Base-by-base conservation (phyloP, 92 coral and sea anemone genomes). In the Phenganax stokvisi region DNA sequence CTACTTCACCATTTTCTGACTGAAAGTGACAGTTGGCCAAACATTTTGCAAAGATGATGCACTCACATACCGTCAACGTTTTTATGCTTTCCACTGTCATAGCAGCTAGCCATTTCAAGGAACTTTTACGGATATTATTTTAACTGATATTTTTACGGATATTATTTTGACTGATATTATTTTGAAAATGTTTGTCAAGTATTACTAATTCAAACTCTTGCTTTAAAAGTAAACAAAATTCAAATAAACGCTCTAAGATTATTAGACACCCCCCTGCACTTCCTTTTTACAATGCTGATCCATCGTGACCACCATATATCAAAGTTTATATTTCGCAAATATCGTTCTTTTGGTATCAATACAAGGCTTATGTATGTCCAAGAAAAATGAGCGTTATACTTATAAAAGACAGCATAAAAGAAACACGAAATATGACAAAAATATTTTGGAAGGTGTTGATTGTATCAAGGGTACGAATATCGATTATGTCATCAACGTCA, bases 331-430 rank as follows among this genome's bases (percentile, higher is more conserved):
- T 61, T 61, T 15, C 6, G 25, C n/a, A 61, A 61, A 12, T 3
- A 17, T 17, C 25, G 6, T 61, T 15, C 28, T 61, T 61, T 6
- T 58, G 44, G n/a, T 76, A 29, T 57, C 29, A 44, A 44, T 29
- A 61, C 54, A 76, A 59, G 54, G 9, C 81, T 54, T 76, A 76
- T 76, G 81, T 44, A 76, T 76, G 81, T 58, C 54, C 69, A 76
- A 57, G 52, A 61, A 64, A 60, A 76, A 76, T 52, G 81, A 57
- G 17, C 81, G 81, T 29, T 76, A 76, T 59, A 17, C 27, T 55
- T 20, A 64, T 20, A 56, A 9, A 25, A 69, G 25, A 16, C 81
- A 58, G 56, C 54, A 30, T 9, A 27, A 59, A 57, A 64, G 52
- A 30, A 8, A 13, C 8, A 11, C 20, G 47, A 54, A 51, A 11